phyloP scores from a whole-genome alignment of 1,140 invertebrate species.

The Aradophagus sp. region DNA sequence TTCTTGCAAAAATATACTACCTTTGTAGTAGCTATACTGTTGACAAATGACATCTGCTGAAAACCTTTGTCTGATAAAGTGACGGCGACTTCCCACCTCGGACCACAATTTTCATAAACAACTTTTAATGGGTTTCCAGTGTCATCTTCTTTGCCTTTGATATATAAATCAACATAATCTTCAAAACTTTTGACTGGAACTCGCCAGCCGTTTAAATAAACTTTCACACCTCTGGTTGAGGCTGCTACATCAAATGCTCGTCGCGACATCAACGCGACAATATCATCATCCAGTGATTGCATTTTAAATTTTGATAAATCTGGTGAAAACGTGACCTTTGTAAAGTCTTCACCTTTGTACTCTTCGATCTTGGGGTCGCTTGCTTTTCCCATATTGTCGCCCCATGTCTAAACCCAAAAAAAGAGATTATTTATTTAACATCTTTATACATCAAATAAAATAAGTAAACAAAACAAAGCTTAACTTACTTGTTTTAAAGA shows the following conservation, averaged over 20 bases:
- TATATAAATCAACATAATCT: slow-evolving; percentile 96
- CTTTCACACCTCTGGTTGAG: slow-evolving; percentile 91
- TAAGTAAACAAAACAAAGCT: too few relatives aligned
- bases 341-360: slow-evolving; percentile 88
- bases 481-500: slow-evolving; percentile 87
- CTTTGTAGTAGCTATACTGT: slow-evolving; percentile 99
- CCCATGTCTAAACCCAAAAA: slow-evolving; percentile 94
- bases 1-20: too few relatives aligned
- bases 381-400: slow-evolving; percentile 94
- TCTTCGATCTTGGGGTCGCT: slow-evolving; percentile 90
- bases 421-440: too few relatives aligned
- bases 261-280: slow-evolving; percentile 93
- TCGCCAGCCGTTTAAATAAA: slow-evolving; percentile 92
- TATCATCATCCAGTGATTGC: slow-evolving; percentile 94
- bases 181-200: slow-evolving; percentile 96
- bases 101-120: slow-evolving; percentile 88
- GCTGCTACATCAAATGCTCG: slow-evolving; percentile 98
- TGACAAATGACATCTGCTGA: slow-evolving; percentile 99
- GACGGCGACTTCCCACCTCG: slow-evolving; percentile 97
- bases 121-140: slow-evolving; percentile 89
- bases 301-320: slow-evolving; percentile 98
- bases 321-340: slow-evolving; percentile 95
- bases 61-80: slow-evolving; percentile 93
- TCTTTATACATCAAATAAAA: too few relatives aligned
- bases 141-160: slow-evolving; percentile 88